phyloP scores from a whole-genome alignment of 1,140 invertebrate species.

The Drosophila parabipectinata region DNA sequence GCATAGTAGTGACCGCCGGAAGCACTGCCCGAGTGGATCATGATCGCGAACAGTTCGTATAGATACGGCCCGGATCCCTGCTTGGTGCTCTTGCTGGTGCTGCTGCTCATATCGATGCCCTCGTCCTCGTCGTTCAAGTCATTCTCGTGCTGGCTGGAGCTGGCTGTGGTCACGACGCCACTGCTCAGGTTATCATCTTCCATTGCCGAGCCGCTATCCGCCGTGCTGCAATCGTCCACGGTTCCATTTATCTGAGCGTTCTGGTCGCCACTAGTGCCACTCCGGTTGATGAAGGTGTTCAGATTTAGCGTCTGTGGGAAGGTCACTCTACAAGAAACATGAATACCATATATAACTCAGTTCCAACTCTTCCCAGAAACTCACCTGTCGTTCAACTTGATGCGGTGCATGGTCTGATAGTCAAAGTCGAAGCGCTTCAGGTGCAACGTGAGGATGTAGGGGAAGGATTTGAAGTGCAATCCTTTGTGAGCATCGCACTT shows the following conservation, averaged over 20 bases:
- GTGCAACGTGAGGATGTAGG: slow-evolving; percentile 94
- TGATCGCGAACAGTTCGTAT: slow-evolving; percentile 96
- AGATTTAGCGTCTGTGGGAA: slow-evolving; percentile 94
- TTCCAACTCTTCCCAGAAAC: slow-evolving; percentile 32
- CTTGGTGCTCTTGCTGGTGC: slow-evolving; percentile 80
- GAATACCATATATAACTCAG: neutral
- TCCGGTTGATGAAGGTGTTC: slow-evolving; percentile 88
- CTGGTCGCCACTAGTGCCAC: slow-evolving; percentile 41
- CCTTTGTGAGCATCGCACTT: slow-evolving; percentile 97
- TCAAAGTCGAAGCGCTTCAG: slow-evolving; percentile 97
- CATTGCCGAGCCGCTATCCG: slow-evolving; percentile 88
- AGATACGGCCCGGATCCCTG: slow-evolving; percentile 88
- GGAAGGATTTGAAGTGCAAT: slow-evolving; percentile 94
- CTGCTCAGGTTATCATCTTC: slow-evolving; percentile 87
- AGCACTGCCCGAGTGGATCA: slow-evolving; percentile 97
- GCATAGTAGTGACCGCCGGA: slow-evolving; percentile 97
- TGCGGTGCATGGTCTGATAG: slow-evolving; percentile 92
- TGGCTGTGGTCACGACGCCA: slow-evolving; percentile 75
- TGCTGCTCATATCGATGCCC: slow-evolving; percentile 89
- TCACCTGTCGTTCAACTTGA: slow-evolving; percentile 96
- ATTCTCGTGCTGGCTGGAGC: slow-evolving; percentile 79
- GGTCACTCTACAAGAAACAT: slow-evolving; percentile 87
- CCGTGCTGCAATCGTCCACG: slow-evolving; percentile 88
- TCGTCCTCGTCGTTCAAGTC: slow-evolving; percentile 86
- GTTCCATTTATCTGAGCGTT: slow-evolving; percentile 57